Base-by-base conservation (phyloP, 2,113 vertebrate genomes). In the Oryzias celebensis region DNA sequence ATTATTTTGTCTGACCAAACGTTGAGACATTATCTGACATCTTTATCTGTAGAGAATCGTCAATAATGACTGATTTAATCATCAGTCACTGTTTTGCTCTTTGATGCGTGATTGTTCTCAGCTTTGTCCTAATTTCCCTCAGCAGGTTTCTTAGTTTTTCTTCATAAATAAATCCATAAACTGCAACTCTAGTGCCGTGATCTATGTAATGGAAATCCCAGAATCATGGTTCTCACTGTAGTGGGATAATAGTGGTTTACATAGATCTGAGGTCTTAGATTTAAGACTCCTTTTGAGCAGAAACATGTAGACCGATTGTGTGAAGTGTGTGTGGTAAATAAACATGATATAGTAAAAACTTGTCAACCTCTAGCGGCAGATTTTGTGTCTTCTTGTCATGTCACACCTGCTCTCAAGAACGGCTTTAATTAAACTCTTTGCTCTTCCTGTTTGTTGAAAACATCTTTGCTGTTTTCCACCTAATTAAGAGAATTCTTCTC, bases 241-340 rank as follows among this genome's bases (percentile, higher is more conserved):
- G 47, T 14, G 62, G 31, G 26, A 69, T 46, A 62, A 77, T 78
- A 55, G 18, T 42, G 48, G 54, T 71, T 78, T 66, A 57, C 43
- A 59, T 43, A 23, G 53, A 62, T 52, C 46, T 59, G 41, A 26
- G 58, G 44, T 18, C 45, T 62, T 47, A 28, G 57, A 18, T 69
- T 26, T 36, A 49, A 64, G 50, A 77, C 49, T 82, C 52, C 36
- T 51, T 71, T 14, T 12, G 1, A 64, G 52, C 58, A 69, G 77
- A 57, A 71, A 63, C 81, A 87, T 88, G 50, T 84, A 48, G 60
- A 72, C 62, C 22, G 65, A n/a, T 47, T 17, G 58, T 83, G 85
- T 74, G 50, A 88, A 78, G 75, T 74, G 87, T 84, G 82, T 60
- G 55, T 58, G 55, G 55, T 71, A 53, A 45, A 46, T 77, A 70